Conservation (phyloP, 2,797 vertebrate species). For the Poecilia velifera region DNA sequence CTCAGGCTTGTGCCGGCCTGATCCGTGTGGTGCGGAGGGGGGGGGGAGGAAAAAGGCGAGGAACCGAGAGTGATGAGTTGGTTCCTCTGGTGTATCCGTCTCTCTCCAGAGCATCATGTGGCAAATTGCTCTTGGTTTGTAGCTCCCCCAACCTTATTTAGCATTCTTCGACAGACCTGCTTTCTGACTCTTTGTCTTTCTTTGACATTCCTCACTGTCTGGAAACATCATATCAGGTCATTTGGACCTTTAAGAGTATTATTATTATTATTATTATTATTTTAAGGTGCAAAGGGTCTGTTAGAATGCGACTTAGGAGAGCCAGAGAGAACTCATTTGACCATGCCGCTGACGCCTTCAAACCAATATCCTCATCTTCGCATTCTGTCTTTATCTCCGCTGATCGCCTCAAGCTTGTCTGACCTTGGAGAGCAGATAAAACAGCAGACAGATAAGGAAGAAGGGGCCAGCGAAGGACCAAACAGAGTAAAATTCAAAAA, state of each 20-base stretch:
- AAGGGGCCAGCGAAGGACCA: conserved; percentile 30
- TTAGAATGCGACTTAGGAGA: conserved; percentile 57
- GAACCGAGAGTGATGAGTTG: conserved; percentile 46
- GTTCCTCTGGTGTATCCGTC: conserved; percentile 52
- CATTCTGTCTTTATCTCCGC: conserved; percentile 71
- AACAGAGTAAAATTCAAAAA: conserved; percentile 20
- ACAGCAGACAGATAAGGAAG: conserved; percentile 71
- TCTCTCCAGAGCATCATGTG: conserved; percentile 54
- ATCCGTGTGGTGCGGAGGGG: conserved; percentile 55
- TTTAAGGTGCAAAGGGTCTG: conserved; percentile 35
- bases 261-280: not conserved
- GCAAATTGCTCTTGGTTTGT: conserved; percentile 61
- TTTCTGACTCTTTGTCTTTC: conserved; percentile 24
- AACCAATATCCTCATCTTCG: conserved; percentile 28
- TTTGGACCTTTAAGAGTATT: conserved; percentile 21
- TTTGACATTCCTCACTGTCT: conserved; percentile 15
- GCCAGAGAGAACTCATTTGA: conserved; percentile 53
- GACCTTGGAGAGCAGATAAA: conserved; percentile 81
- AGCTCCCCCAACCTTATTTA: conserved; percentile 25
- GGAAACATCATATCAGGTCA: not conserved
- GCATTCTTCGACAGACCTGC: conserved; percentile 30
- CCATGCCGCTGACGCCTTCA: conserved; percentile 20
- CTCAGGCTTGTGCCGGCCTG: conserved; percentile 43
- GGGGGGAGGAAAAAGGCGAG: conserved; percentile 22
- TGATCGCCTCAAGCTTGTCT: conserved; percentile 76